Evolutionary conservation across 1,140 invertebrate species (phyloP).

Genomic region (Drosophila watanabei): DNA sequence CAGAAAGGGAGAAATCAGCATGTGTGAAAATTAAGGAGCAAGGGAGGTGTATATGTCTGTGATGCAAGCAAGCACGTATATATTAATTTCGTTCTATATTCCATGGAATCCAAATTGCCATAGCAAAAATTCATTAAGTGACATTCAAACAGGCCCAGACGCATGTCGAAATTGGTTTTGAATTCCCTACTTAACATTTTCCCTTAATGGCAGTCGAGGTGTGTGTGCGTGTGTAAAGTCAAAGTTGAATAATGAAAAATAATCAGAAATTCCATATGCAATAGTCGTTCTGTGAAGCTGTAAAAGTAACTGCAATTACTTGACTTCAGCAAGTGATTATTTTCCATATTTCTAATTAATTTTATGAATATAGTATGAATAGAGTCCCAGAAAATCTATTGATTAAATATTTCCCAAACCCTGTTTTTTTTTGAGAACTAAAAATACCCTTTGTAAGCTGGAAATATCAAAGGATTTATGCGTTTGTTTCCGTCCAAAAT

Average conservation of each 20-base stretch:
- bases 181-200: slow-evolving; percentile 6
- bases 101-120: slow-evolving; percentile 9
- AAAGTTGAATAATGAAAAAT: slow-evolving; percentile 13
- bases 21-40: slow-evolving; percentile 1
- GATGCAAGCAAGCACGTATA: background rate
- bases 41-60: background rate
- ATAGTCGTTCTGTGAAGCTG: background rate
- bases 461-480: slow-evolving; percentile 10
- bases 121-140: slow-evolving; percentile 41
- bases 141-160: background rate
- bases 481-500: background rate
- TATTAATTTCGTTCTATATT: slow-evolving; percentile 16
- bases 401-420: background rate
- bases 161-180: background rate
- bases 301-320: slow-evolving; percentile 8
- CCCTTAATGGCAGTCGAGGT: background rate
- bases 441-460: background rate
- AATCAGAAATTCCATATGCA: slow-evolving; percentile 1
- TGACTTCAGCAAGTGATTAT: background rate
- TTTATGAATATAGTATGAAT: background rate
- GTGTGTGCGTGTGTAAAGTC: background rate
- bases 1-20: slow-evolving; percentile 6
- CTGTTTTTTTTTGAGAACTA: background rate
- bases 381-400: background rate
- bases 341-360: background rate